Evolutionary conservation across 1,140 invertebrate genomes (phyloP), one percentile per base, ranked within the genome.

Genomic region (Drosophila punjabiensis): DNA sequence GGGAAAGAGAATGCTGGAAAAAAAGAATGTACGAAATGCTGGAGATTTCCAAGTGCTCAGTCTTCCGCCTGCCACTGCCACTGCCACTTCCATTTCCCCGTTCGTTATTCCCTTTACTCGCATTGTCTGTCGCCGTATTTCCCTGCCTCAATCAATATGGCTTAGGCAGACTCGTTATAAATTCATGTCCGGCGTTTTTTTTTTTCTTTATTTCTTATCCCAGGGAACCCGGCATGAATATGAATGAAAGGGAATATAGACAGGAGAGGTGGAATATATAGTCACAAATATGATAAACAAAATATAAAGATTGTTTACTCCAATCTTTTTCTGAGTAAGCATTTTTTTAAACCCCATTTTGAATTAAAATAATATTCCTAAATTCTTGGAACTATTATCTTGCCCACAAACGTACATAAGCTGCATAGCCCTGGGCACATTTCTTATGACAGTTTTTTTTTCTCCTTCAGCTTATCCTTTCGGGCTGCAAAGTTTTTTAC

Each of bases 121-220:
- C 28, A 24, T 47, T 37, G 24, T n/a, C 45, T 69, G 45, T 68
- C 63, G 30, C 53, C 43, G 68, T 62, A 60, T 56, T 56, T 48
- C 7, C 47, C 47, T 24, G 43, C 28, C 76, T 73, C 61, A 77
- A 74, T 84, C 82, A 79, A 81, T 81, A 74, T 68, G 83, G 62
- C 83, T 86, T 74, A 74, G 59, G 50, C 64, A 70, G 75, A 70
- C 73, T 71, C 82, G 82, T 86, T 86, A 86, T 82, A 78, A 64
- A 86, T 86, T 81, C 82, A 82, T 79, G 69, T 79, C 68, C 79
- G 48, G 39, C 39, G 18, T 37, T 59, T 39, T 32, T 37, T 59
- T 39, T 32, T 20, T 20, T 59, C 56, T 61, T 18, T 50, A 5
- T 55, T 67, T 33, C 53, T 43, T 35, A 39, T 53, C n/a, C 59